Evolutionary conservation across 2,797 vertebrate species (phyloP), one percentile per base, ranked within the genome.

Genomic region (Cuculus canorus): DNA sequence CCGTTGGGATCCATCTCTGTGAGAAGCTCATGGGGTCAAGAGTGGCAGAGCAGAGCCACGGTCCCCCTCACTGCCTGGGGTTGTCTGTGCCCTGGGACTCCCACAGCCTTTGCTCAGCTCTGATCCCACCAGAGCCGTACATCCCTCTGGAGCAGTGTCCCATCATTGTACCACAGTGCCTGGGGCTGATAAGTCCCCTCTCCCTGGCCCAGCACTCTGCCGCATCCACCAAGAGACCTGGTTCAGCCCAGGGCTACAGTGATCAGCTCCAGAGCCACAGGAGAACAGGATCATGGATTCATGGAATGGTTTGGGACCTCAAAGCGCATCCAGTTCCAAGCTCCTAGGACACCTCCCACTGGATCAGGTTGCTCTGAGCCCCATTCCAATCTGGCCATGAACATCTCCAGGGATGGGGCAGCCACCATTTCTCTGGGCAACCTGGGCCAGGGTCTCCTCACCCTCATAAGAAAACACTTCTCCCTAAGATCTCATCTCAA

Each of bases 231-330:
- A 10, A 27, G 22, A 23, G 37, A 37, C 33, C 53, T 5, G 0
- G 30, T 16, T 48, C 47, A 43, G 59, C 6, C 17, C 28, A 41
- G 54, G 5, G 27, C 24, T 17, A 25, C 19, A 17, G 53, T 3
- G 43, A 81, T 2, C n/a, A 60, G 9, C 18, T 6, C 25, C 9
- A 0, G 0, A 7, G 54, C 11, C 0, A 1, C 3, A 82, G 75
- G 3, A 87, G 39, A 70, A 60, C 25, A 33, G 66, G 37, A 47
- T 47, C 47, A 22, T 47, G 47, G 47, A 47, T 10, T 45, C 41
- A 43, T 43, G 43, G 17, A 45, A 13, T 47, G 47, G 21, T 22
- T 47, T 47, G 47, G 47, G 21, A 47, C 19, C 47, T 47, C 47
- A 47, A 47, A 47, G 47, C 47, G 43, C 16, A 45, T 16, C 43